Evolutionary conservation across 2,797 vertebrate genomes (phyloP).

Genomic region (Erpetoichthys calabaricus): DNA sequence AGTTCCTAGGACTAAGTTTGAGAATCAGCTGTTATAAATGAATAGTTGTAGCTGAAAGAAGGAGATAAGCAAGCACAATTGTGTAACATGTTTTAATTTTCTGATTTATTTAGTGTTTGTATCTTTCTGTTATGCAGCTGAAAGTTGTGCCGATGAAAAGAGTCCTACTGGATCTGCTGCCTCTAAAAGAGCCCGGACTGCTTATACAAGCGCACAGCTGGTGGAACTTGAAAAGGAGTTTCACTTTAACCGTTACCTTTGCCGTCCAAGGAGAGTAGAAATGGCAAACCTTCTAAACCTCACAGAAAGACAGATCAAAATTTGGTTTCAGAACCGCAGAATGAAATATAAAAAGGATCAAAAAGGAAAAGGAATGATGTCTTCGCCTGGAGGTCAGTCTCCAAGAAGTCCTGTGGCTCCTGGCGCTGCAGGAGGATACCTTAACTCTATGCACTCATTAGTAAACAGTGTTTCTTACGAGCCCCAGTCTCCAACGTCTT

Average conservation of each 20-base stretch:
- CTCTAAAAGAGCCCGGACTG: conserved; percentile 88
- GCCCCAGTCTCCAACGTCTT: conserved; percentile 79
- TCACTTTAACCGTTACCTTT: conserved; percentile 97
- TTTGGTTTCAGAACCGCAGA: conserved; percentile 97
- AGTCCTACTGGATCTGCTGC: conserved; percentile 83
- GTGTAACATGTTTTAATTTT: neutral
- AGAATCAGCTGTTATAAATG: conserved; percentile 24
- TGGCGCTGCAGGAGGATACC: conserved; percentile 64
- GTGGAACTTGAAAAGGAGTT: conserved; percentile 98
- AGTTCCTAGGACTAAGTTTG: conserved; percentile 10
- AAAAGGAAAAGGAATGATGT: conserved; percentile 90
- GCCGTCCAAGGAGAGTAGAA: conserved; percentile 84
- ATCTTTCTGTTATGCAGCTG: conserved; percentile 67
- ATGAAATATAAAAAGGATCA: conserved; percentile 99
- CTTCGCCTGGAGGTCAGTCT: conserved; percentile 86
- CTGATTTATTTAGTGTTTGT: conserved; percentile 34
- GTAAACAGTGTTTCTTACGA: conserved; percentile 89
- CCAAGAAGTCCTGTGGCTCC: conserved; percentile 75
- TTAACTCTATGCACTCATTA: conserved; percentile 94
- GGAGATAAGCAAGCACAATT: neutral
- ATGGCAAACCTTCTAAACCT: conserved; percentile 96
- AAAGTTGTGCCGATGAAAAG: conserved; percentile 90
- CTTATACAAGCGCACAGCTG: conserved; percentile 96
- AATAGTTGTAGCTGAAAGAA: conserved; percentile 8
- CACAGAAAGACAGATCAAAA: conserved; percentile 97